Base-by-base conservation (phyloP, 2,888 invertebrate species). In the Scrobipalpa costella region DNA sequence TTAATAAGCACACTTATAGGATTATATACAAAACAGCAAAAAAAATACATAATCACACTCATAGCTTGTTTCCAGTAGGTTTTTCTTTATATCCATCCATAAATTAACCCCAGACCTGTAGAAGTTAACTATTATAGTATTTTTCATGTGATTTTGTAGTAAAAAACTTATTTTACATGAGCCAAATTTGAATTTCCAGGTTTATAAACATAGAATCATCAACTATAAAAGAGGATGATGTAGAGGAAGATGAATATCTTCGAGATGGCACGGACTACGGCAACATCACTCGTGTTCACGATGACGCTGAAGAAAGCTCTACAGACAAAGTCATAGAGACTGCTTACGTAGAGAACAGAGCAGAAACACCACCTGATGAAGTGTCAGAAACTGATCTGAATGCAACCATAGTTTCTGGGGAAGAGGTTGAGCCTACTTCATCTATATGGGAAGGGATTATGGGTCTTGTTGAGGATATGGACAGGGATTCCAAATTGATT, bases 131-230 rank as follows among this genome's bases (percentile, higher is more conserved):
- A 27, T 5, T 27, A 27, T 27, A 27, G 2, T 3, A 27, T 27
- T 27, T 27, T 3, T 27, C 27, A 27, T 3, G 27, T 27, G 27
- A 27, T 27, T 2, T 27, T 27, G 27, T 27, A 5, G 27, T 27
- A 3, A 38, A 38, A 13, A 2, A 40, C 40, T 13, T 40, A 40
- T 40, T 9, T 13, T 40, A 40, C 7, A 6, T n/a, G n/a, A n/a
- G n/a, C n/a, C n/a, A 13, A 9, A 7, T n/a, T 34, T 55, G 13
- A 1, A 33, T 55, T 78, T 87, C 61, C 79, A 93, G 93, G 47
- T 94, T 94, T 75, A 89, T 94, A 58, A 94, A 94, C 75, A 94
- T 95, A 73, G 95, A 95, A 80, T 94, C 95, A 38, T 94, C 95
- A 75, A 93, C 95, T 17, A 76, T 49, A 15, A 50, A 36, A 34